Evolutionary conservation across 2,797 vertebrate genomes (phyloP).

Genomic region (Setipinna tenuifilis): DNA sequence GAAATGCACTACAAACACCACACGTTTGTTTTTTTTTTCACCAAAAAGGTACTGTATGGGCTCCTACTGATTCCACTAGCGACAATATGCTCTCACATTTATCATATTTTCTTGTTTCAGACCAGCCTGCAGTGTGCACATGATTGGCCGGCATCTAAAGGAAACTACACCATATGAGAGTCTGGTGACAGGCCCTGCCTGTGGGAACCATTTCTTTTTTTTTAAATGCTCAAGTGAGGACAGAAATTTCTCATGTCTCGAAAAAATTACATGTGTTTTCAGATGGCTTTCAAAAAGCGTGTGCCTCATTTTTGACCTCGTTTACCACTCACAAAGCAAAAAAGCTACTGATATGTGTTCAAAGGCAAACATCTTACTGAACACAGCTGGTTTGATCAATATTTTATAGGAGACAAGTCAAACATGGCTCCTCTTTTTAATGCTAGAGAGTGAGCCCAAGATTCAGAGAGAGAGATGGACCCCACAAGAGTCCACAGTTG

Average conservation of each 20-base stretch:
- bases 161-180: neutral
- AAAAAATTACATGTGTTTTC: neutral
- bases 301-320: conserved; percentile 12
- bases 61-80: neutral
- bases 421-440: neutral
- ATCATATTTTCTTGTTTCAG: neutral
- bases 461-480: conserved; percentile 7
- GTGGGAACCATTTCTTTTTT: neutral
- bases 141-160: neutral
- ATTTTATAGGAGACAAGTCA: conserved; percentile 36
- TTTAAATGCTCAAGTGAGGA: neutral
- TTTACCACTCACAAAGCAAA: conserved; percentile 20
- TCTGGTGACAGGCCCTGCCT: neutral
- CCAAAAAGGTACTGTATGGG: neutral
- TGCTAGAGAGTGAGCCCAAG: neutral
- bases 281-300: conserved; percentile 1
- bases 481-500: conserved; percentile 17
- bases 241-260: neutral
- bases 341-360: neutral
- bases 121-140: neutral
- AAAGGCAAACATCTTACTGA: conserved; percentile 23
- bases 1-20: neutral
- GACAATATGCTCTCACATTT: neutral
- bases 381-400: conserved; percentile 33
- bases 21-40: neutral